phyloP scores from a whole-genome alignment of 2,888 invertebrate species.

The Ramazzottius varieornatus region DNA sequence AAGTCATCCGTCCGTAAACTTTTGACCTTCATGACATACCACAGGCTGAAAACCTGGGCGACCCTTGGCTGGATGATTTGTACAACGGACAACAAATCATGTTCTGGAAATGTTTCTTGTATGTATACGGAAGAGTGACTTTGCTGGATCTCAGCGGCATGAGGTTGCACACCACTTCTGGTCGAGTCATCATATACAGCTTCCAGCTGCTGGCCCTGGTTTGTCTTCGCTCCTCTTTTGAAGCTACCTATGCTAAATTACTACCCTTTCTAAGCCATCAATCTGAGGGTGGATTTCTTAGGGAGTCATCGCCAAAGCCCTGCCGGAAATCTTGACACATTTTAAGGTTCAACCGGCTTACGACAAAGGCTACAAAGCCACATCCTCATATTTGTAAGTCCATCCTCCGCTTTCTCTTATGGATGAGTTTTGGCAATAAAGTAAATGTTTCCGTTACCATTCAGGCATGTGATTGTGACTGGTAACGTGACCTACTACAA shows the following conservation, averaged over 20 bases:
- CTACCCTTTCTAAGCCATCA: background rate
- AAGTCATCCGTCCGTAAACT: too few relatives aligned
- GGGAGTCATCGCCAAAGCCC: background rate
- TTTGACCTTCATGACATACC: too few relatives aligned
- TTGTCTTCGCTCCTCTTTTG: too few relatives aligned
- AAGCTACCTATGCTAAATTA: too few relatives aligned
- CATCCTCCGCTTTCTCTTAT: background rate
- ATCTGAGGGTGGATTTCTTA: background rate
- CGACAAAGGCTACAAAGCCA: background rate
- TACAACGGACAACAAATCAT: background rate
- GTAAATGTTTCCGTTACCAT: background rate
- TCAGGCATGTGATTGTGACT: background rate
- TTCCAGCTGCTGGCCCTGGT: background rate
- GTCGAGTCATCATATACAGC: background rate
- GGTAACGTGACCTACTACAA: background rate
- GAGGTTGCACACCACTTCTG: background rate
- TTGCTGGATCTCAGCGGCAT: background rate
- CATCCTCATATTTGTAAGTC: background rate
- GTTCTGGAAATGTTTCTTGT: background rate
- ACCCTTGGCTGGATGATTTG: background rate
- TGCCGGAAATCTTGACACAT: background rate
- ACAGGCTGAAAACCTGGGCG: background rate
- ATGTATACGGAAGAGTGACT: background rate
- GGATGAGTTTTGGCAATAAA: too few relatives aligned
- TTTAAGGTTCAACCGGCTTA: background rate